Conservation (phyloP, 2,888 invertebrate genomes). For the Geotrupes spiniger region DNA sequence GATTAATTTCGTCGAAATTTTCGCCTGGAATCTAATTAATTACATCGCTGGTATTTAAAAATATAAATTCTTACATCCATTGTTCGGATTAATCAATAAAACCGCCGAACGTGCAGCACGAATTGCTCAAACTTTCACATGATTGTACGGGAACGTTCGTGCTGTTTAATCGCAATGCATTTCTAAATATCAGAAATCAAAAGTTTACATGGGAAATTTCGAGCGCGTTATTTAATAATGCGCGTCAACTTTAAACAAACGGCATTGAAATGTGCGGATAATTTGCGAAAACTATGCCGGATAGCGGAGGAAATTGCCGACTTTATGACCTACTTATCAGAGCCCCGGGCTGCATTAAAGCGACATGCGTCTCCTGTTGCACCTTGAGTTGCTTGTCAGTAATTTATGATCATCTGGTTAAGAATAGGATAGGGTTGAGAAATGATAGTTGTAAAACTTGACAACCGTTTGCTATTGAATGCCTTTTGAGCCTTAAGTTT, state of each 20-base stretch:
- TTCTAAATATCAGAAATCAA: neutral
- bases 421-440: slow-evolving; percentile 38
- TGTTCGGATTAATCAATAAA: slow-evolving; percentile 1
- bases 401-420: slow-evolving; percentile 39
- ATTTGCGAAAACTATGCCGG: slow-evolving; percentile 6
- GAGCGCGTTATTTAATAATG: no score
- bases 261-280: no score
- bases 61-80: no score
- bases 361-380: slow-evolving; percentile 32
- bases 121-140: neutral
- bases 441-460: slow-evolving; percentile 32
- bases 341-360: slow-evolving; percentile 29
- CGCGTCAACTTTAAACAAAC: no score
- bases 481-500: slow-evolving; percentile 23
- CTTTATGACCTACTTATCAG: slow-evolving; percentile 34
- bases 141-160: slow-evolving; percentile 1
- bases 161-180: neutral
- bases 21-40: no score
- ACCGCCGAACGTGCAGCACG: neutral
- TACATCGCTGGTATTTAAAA: no score
- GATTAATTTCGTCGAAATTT: no score
- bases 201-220: no score
- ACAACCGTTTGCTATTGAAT: slow-evolving; percentile 21
- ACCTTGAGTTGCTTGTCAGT: slow-evolving; percentile 36
- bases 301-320: neutral